Evolutionary conservation across 2,888 invertebrate species (phyloP).

Genomic region (Cyaniris semiargus): DNA sequence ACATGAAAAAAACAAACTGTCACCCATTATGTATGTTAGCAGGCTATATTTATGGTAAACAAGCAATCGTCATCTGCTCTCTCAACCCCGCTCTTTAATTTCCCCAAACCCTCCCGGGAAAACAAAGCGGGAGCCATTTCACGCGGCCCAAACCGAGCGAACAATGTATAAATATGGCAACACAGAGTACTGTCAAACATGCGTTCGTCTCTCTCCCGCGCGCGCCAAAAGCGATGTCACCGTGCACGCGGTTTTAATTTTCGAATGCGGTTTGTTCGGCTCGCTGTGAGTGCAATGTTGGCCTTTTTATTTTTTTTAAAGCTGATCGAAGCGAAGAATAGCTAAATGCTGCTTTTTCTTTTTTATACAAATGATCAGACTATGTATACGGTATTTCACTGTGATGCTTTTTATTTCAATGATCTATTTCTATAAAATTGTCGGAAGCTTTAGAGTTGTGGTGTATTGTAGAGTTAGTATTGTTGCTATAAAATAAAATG

Average conservation of each 20-base stretch:
- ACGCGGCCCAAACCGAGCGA: constrained; percentile 75
- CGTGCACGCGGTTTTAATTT: constrained; percentile 72
- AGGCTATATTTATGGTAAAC: constrained; percentile 57
- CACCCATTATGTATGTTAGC: constrained; percentile 46
- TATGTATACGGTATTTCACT: constrained; percentile 27
- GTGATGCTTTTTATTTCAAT: constrained; percentile 22
- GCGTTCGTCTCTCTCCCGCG: constrained; percentile 54
- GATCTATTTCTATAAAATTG: constrained; percentile 26
- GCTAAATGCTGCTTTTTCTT: constrained; percentile 41
- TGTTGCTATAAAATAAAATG: constrained; percentile 25
- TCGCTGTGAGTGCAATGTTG: constrained; percentile 53
- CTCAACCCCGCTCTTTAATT: constrained; percentile 72
- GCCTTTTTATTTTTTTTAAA: constrained; percentile 48
- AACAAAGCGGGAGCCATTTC: constrained; percentile 74
- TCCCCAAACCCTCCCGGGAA: constrained; percentile 70
- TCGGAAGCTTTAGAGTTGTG: background rate
- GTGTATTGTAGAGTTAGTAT: constrained; percentile 11
- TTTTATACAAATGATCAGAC: constrained; percentile 37
- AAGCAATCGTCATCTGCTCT: constrained; percentile 71
- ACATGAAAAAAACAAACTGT: constrained; percentile 41
- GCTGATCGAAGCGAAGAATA: constrained; percentile 54
- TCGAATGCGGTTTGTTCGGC: constrained; percentile 73
- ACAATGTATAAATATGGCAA: constrained; percentile 69
- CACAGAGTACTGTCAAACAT: constrained; percentile 60
- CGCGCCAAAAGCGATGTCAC: constrained; percentile 65